Percentiles rank a stretch among this genome's conserved stretches.
Evolutionary conservation across 1,140 invertebrate genomes (phyloP).

Genomic region (Cherax quadricarinatus): DNA sequence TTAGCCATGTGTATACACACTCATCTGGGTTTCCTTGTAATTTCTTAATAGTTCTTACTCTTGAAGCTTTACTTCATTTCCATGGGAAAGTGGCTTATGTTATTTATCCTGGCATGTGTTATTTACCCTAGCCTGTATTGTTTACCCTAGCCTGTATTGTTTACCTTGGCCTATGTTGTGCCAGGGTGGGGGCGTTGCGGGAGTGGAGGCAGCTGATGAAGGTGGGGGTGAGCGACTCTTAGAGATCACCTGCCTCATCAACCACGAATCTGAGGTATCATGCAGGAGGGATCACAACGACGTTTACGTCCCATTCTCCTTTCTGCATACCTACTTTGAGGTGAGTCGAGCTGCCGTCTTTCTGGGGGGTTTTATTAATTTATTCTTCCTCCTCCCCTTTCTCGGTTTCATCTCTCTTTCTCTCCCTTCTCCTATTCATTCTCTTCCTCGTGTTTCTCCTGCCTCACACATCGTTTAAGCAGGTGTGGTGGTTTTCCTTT

Average conservation of each 20-base stretch:
- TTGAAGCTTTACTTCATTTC: too few relatives aligned
- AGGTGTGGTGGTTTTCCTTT: too few relatives aligned
- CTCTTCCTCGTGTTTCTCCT: too few relatives aligned
- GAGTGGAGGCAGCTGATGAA: neutral
- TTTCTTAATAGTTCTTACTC: too few relatives aligned
- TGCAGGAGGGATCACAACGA: slow-evolving; percentile 87
- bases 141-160: neutral
- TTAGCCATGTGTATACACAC: too few relatives aligned
- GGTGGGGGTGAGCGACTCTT: slow-evolving; percentile 28
- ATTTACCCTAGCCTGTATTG: neutral
- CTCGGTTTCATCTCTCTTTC: too few relatives aligned
- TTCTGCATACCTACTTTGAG: slow-evolving; percentile 96
- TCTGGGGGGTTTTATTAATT: neutral
- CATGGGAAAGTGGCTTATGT: too few relatives aligned
- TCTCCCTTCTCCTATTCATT: too few relatives aligned
- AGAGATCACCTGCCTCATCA: slow-evolving; percentile 93
- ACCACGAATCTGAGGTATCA: slow-evolving; percentile 89
- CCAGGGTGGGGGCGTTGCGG: neutral
- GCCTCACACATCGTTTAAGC: too few relatives aligned
- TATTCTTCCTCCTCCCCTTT: neutral
- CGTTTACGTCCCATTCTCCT: slow-evolving; percentile 94
- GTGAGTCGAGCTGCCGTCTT: slow-evolving; percentile 77
- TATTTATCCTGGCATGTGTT: too few relatives aligned
- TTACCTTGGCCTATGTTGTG: neutral
- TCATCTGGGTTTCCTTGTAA: too few relatives aligned